phyloP scores from a whole-genome alignment of 2,113 vertebrate species.

The Siniperca knerii region DNA sequence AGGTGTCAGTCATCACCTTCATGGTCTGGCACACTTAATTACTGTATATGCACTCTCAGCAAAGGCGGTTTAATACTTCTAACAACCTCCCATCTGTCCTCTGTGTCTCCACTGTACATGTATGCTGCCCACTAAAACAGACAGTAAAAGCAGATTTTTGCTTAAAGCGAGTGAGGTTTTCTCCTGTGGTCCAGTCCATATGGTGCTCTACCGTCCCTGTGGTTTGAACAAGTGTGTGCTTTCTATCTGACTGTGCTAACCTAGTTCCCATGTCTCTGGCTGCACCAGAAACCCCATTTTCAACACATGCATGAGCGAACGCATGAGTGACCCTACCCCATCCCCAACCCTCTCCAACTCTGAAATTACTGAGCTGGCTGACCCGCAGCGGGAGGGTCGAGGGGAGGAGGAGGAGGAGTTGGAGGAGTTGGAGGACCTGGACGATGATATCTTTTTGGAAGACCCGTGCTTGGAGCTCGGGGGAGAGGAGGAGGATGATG shows the following conservation, averaged over 20 bases:
- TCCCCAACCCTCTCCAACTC: conserved; percentile 98
- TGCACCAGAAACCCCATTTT: conserved; percentile 98
- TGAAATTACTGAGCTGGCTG: conserved; percentile 96
- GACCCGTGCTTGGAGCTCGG: conserved; percentile 88
- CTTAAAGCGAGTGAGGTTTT: conserved; percentile 21
- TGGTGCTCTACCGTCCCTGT: conserved; percentile 25
- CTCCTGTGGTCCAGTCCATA: conserved; percentile 21
- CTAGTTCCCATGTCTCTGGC: conserved; percentile 95
- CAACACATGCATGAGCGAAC: conserved; percentile 99
- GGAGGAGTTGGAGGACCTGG: conserved; percentile 86
- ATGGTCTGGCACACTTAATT: neutral
- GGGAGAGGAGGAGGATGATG: conserved; percentile 81
- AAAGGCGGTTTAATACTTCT: neutral
- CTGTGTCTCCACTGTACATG: conserved; percentile 6
- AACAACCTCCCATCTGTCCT: conserved; percentile 16
- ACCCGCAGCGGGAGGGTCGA: conserved; percentile 91
- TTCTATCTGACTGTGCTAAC: conserved; percentile 87
- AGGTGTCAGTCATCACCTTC: neutral
- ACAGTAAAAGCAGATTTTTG: neutral
- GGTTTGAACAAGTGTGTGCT: conserved; percentile 66
- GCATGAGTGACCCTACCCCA: conserved; percentile 98
- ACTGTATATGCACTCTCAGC: neutral
- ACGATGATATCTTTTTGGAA: conserved; percentile 95
- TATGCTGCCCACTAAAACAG: conserved; percentile 3
- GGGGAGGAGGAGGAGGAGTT: conserved; percentile 93